Evolutionary conservation across 2,113 vertebrate genomes (phyloP).

Genomic region (Pleuronectes platessa): DNA sequence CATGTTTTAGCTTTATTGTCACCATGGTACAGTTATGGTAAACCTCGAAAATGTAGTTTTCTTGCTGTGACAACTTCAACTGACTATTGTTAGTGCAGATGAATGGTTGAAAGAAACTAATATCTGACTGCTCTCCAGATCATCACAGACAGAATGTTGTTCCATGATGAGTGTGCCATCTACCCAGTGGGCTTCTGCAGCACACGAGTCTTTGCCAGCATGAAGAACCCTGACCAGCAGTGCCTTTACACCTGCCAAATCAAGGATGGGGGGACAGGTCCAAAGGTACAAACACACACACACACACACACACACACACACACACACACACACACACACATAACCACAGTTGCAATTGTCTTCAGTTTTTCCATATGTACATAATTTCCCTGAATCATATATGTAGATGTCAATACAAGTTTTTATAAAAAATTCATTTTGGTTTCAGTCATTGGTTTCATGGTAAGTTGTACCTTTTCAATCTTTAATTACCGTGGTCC

Average conservation of each 20-base stretch:
- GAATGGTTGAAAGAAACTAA: not conserved
- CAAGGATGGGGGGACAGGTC: conserved; percentile 86
- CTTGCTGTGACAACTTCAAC: too few relatives aligned
- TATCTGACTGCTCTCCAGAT: conserved; percentile 76
- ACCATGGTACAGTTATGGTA: not conserved
- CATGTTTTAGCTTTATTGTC: not conserved
- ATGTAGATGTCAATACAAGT: too few relatives aligned
- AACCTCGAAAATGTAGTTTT: not conserved
- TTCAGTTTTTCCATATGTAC: not conserved
- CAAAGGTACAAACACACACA: conserved; percentile 80
- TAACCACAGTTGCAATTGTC: not conserved
- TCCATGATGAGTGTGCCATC: conserved; percentile 89
- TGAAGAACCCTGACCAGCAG: conserved; percentile 85
- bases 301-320: too few relatives aligned
- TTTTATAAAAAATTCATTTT: too few relatives aligned
- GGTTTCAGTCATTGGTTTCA: too few relatives aligned
- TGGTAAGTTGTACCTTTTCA: too few relatives aligned
- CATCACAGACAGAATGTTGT: conserved; percentile 87
- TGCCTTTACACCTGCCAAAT: conserved; percentile 94
- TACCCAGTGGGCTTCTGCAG: conserved; percentile 94
- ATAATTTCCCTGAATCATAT: not conserved
- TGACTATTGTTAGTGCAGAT: not conserved
- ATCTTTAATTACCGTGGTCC: too few relatives aligned
- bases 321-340: not conserved
- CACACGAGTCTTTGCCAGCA: conserved; percentile 87